Base-by-base conservation (phyloP, 2,797 vertebrate genomes). In the Phylloscopus collybita region DNA sequence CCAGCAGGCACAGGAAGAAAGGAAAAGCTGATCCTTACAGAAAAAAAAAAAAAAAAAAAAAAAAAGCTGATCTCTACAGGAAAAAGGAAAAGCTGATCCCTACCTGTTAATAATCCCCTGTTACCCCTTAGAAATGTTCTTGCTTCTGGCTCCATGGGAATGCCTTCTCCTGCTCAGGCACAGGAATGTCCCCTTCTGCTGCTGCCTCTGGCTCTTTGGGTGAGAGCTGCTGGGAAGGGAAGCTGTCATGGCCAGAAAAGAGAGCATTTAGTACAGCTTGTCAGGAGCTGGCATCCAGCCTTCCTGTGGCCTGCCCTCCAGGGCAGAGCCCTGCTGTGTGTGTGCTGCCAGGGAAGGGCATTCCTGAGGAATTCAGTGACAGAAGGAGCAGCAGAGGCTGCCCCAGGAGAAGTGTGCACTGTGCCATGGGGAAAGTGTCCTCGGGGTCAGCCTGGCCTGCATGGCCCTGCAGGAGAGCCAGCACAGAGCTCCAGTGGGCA, bases 331-430 rank as follows among this genome's bases (percentile, higher is more conserved):
- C 88, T 75, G 64, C 66, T 47, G 22, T 4, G 16, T 1, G 7
- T 2, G 19, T 51, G 36, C 80, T 86, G 60, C 67, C 71, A n/a
- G 14, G 44, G 8, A 44, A 49, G 44, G 56, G 20, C 11, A 27
- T 16, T n/a, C 72, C 79, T 10, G 47, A 54, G 49, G 8, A 16
- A 45, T 32, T 22, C 82, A 54, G 50, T 9, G 70, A 15, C 5
- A 0, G 26, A 15, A 40, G 14, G 40, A 40, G 40, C 40, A 40
- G 40, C 40, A 40, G 40, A 40, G 34, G 65, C 42, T 42, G 64
- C 57, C 8, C 3, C 9, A 10, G 0, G 30, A 16, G 29, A 66
- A 80, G 19, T 4, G 27, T 27, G 49, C n/a, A 4, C 0, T 9
- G 47, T 32, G 42, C 10, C 22, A 4, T 1, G 57, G 23, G 57